A percentile compares a stretch with the other conserved stretches of the same genome.
Conservation (phyloP, 2,797 vertebrate species). For the Karalla daura region DNA sequence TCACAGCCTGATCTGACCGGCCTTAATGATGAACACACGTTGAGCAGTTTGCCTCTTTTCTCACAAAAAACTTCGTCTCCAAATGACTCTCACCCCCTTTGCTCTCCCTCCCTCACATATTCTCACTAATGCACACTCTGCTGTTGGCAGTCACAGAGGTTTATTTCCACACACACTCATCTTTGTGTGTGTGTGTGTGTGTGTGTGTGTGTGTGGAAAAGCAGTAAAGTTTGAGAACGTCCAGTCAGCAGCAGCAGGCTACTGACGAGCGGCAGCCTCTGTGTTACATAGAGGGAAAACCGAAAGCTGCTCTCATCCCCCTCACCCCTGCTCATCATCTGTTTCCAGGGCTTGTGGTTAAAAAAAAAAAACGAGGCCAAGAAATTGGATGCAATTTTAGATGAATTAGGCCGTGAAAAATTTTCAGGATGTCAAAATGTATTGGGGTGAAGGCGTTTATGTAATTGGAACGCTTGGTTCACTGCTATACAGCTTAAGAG, state of each 20-base stretch:
- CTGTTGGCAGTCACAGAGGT: slow-evolving; percentile 46
- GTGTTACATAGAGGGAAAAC: slow-evolving; percentile 50
- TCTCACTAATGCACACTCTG: slow-evolving; percentile 27
- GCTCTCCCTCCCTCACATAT: slow-evolving; percentile 4
- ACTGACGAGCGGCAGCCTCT: slow-evolving; percentile 38
- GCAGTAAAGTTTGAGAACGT: slow-evolving; percentile 66
- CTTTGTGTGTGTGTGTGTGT: slow-evolving; percentile 35
- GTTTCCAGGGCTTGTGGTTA: slow-evolving; percentile 54
- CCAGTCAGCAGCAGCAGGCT: slow-evolving; percentile 54
- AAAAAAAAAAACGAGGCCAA: slow-evolving; percentile 44
- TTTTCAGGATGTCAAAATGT: slow-evolving; percentile 76
- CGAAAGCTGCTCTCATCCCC: slow-evolving; percentile 50
- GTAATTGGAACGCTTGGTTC: slow-evolving; percentile 68
- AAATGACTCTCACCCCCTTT: slow-evolving; percentile 16
- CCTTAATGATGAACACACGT: slow-evolving; percentile 25
- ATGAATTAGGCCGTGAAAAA: slow-evolving; percentile 76
- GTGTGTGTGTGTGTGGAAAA: slow-evolving; percentile 46
- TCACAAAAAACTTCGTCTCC: slow-evolving; percentile 8
- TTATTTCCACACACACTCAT: slow-evolving; percentile 56
- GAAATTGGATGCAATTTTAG: slow-evolving; percentile 71
- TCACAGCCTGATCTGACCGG: slow-evolving; percentile 13
- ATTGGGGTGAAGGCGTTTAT: slow-evolving; percentile 68
- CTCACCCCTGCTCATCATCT: slow-evolving; percentile 54
- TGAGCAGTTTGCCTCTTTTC: not conserved
- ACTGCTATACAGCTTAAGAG: slow-evolving; percentile 54